A percentile compares a stretch with the other conserved stretches of the same genome.
phyloP scores from a whole-genome alignment of 2,113 vertebrate species.

The Oxyura jamaicensis region DNA sequence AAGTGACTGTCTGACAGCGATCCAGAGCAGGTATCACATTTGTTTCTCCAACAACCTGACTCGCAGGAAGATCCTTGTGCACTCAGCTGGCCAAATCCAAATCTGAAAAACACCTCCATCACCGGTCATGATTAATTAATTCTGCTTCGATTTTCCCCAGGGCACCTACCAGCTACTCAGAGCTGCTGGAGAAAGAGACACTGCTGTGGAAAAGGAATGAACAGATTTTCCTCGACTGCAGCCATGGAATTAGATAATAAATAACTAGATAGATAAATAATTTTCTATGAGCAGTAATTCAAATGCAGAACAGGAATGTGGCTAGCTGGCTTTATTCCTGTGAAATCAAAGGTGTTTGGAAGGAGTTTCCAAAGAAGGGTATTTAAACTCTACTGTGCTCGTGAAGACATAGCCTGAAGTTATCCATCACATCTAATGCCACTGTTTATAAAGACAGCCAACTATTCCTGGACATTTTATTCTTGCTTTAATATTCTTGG shows the following conservation, averaged over 20 bases:
- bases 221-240: slow-evolving; percentile 19
- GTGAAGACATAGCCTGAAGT: slow-evolving; percentile 2
- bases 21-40: background rate
- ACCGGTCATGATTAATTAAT: slow-evolving; percentile 63
- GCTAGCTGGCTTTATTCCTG: background rate
- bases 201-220: slow-evolving; percentile 41
- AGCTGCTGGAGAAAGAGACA: slow-evolving; percentile 9
- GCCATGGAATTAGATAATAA: slow-evolving; percentile 36
- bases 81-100: slow-evolving; percentile 39
- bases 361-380: background rate
- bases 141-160: slow-evolving; percentile 42
- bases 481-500: background rate
- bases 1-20: background rate
- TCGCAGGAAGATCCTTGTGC: background rate
- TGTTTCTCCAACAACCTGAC: background rate
- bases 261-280: slow-evolving; percentile 18
- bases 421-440: slow-evolving; percentile 8
- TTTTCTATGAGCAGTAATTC: slow-evolving; percentile 29
- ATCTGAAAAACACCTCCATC: slow-evolving; percentile 51
- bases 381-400: background rate
- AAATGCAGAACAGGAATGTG: background rate
- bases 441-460: slow-evolving; percentile 4
- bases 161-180: slow-evolving; percentile 42
- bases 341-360: slow-evolving; percentile 40
- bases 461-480: slow-evolving; percentile 23